These are phyloP conservation scores for Cryptoblepharus egeriae DNA, from an alignment of 2,797 vertebrate species.

Conservation along the genomic window DNA sequence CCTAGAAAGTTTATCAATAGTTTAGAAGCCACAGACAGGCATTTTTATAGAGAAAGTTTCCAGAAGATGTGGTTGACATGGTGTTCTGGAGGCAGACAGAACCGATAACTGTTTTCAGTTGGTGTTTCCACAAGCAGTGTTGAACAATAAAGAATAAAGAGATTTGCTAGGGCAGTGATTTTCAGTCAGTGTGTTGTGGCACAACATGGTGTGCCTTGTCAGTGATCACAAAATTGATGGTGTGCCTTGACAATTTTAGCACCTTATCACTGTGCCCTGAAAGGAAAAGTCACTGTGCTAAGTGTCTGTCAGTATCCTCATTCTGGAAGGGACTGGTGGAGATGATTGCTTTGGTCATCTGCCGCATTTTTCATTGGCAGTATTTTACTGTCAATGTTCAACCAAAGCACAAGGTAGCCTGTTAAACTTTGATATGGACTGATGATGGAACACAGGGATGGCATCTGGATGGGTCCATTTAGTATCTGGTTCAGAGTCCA, in stretches of 20 bases:
- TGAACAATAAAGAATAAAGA: not conserved
- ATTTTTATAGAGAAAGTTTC: not conserved
- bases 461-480: too few species aligned
- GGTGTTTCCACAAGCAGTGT: not conserved
- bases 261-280: too few species aligned
- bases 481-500: too few species aligned
- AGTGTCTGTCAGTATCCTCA: not conserved
- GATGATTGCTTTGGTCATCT: not conserved
- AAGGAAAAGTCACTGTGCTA: too few species aligned
- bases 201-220: too few species aligned
- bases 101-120: not conserved
- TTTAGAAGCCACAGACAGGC: not conserved
- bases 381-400: too few species aligned
- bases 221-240: too few species aligned
- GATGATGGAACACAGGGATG: not conserved
- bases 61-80: not conserved
- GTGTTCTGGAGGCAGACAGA: not conserved
- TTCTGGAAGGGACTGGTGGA: not conserved
- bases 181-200: too few species aligned
- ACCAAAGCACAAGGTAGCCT: not conserved
- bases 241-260: too few species aligned
- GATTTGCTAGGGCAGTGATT: not conserved
- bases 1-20: not conserved
- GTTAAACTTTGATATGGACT: not conserved
- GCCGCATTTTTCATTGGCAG: not conserved